Base-by-base conservation (phyloP, 2,888 invertebrate genomes). In the Eucera pruinosa region DNA sequence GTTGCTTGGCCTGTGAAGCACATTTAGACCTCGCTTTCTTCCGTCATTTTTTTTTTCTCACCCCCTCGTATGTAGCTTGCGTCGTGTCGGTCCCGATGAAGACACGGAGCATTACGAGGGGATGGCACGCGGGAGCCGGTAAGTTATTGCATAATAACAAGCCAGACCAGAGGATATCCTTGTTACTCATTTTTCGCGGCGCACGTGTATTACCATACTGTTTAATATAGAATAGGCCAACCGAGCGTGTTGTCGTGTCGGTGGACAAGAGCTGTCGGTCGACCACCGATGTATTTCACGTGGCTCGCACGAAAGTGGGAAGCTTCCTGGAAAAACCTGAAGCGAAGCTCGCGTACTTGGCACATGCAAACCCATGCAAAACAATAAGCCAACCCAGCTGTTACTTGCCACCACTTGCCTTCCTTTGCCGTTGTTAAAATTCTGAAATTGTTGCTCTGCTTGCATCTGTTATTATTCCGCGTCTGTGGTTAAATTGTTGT, bases 141-240 rank as follows among this genome's bases (percentile, higher is more conserved):
- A 89, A 90, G 87, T 89, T 89, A 90, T 90, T 88, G 90, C 90
- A 90, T 90, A 90, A 90, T 90, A 90, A 91, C 90, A 90, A 90
- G 88, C 83, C 86, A 81, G 86, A 72, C 78, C 75, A 55, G 78
- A 7, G 75, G 74, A 81, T 87, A 88, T 87, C 85, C 87, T 88
- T 89, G 89, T 89, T 89, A 88, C 86, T 86, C 84, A 88, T 89
- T 89, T 90, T 90, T 89, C 87, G 82, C 86, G 81, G 81, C 70
- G 80, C 78, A 66, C 81, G 61, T 68, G 81, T 83, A 91, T 91
- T 91, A 91, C 87, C 91, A 91, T 91, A 91, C 88, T 88, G 88
- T 89, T 90, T 90, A 90, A 91, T 90, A 88, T 88, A 89, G 89
- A 90, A 88, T 88, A 85, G 88, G 81, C 76, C 67, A 64, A 39